Percentiles rank a stretch among this genome's conserved stretches.
Evolutionary conservation across 2,113 vertebrate genomes (phyloP).

Genomic region (Bufo gargarizans): DNA sequence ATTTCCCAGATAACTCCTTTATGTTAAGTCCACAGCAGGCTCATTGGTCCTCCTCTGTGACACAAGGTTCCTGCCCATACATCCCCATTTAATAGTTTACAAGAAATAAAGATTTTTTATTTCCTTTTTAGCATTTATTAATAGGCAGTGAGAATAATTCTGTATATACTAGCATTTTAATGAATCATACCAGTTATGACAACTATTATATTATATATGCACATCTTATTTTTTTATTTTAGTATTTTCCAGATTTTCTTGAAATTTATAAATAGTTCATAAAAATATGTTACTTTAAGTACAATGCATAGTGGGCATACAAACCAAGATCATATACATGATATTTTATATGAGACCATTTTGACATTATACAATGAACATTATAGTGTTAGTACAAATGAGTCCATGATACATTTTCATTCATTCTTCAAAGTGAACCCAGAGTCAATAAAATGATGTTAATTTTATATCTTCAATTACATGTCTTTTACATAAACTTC

Average conservation of each 20-base stretch:
- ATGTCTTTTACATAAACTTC: constrained; percentile 52
- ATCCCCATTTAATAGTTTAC: no score
- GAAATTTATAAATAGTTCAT: neutral
- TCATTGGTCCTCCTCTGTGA: no score
- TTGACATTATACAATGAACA: neutral
- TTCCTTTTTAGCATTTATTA: no score
- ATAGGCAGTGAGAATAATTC: no score
- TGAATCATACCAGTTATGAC: no score
- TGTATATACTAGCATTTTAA: no score
- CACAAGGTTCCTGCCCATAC: no score
- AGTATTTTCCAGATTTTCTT: neutral
- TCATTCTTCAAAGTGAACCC: constrained; percentile 33
- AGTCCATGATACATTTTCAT: neutral
- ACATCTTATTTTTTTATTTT: no score
- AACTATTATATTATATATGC: no score
- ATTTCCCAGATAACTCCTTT: no score
- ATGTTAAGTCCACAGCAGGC: no score
- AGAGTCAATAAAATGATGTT: constrained; percentile 41
- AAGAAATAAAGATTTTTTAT: no score
- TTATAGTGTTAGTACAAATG: neutral
- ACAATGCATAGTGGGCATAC: neutral
- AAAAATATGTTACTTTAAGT: neutral
- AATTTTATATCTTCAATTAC: constrained; percentile 52
- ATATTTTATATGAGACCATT: neutral
- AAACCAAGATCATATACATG: neutral